Base-by-base conservation (phyloP, 1,140 invertebrate species). In the Dendrolimus kikuchii region DNA sequence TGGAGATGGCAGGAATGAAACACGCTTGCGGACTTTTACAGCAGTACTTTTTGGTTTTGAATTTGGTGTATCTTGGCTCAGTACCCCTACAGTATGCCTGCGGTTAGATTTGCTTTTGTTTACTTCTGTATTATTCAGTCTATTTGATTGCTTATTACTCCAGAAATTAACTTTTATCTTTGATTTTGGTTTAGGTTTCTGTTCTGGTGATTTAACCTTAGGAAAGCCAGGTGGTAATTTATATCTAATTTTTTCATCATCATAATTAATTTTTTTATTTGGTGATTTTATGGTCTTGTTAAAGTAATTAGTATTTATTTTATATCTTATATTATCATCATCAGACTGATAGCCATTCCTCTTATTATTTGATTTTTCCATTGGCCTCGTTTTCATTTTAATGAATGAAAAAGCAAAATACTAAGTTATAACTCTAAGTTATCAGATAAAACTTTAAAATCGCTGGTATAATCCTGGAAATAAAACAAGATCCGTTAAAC, bases 161-260 rank as follows among this genome's bases (percentile, higher is more conserved):
- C 81, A 86, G 50, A 86, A 86, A 46, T 86, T 86, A 0, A 86
- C 81, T 70, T 86, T 86, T 5, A 85, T 82, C 70, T 78, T 83
- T 7, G 74, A 66, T 69, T 81, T 86, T n/a, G 64, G 59, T 65
- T 85, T 81, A 8, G 60, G 56, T 54, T 81, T 83, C 6, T 59
- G 57, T 46, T 78, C 70, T 40, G 54, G 42, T 62, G 23, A 23
- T 79, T 45, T 76, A 9, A 54, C 47, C 64, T 74, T 81, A 37
- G 50, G 46, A 48, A 67, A 37, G 10, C 57, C 51, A 55, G 67
- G 52, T 23, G 79, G 71, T 52, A 86, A 75, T 63, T 79, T 84
- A 49, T 86, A 86, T 6, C 78, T 66, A n/a, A 83, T 54, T 48
- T 66, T 62, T 9, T 82, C 69, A 64, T 86, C 81, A 50, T 82